A percentile compares a stretch with the other conserved stretches of the same genome.
phyloP scores from a whole-genome alignment of 1,140 invertebrate genomes.

The Latrodectus geometricus region DNA sequence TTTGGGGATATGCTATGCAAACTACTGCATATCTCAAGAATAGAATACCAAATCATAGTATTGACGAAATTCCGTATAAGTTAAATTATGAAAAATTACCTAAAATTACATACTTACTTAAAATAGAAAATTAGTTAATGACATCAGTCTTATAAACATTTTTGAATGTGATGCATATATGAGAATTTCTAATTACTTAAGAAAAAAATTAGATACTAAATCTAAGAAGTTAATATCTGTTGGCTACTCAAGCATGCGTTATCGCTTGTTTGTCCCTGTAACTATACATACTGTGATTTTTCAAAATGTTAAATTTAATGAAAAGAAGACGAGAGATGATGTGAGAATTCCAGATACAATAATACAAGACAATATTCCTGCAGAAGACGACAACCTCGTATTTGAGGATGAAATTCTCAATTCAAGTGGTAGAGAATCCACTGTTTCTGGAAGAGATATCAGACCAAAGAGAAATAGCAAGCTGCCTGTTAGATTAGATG shows the following conservation, averaged over 20 bases:
- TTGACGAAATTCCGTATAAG: constrained; percentile 66
- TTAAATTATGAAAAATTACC: constrained; percentile 65
- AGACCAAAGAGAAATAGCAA: neutral
- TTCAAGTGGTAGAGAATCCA: neutral
- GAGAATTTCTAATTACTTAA: constrained; percentile 7
- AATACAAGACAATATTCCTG: neutral
- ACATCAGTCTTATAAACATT: constrained; percentile 65
- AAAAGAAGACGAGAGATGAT: constrained; percentile 59
- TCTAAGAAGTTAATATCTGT: neutral
- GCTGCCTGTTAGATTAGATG: neutral
- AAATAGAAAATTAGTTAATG: no score
- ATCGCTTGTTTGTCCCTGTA: neutral
- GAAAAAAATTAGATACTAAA: constrained; percentile 15
- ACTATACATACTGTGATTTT: neutral
- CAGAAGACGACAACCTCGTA: neutral
- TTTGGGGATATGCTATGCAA: constrained; percentile 63
- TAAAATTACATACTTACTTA: no score
- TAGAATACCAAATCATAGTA: constrained; percentile 9
- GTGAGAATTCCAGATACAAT: no score
- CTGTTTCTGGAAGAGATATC: neutral
- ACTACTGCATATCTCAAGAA: constrained; percentile 62
- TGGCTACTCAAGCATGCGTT: constrained; percentile 25
- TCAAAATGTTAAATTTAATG: neutral
- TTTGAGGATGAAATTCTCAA: neutral
- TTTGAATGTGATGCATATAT: constrained; percentile 67